Evolutionary conservation across 2,888 invertebrate genomes (phyloP).

Genomic region (Chelonus formosanus): DNA sequence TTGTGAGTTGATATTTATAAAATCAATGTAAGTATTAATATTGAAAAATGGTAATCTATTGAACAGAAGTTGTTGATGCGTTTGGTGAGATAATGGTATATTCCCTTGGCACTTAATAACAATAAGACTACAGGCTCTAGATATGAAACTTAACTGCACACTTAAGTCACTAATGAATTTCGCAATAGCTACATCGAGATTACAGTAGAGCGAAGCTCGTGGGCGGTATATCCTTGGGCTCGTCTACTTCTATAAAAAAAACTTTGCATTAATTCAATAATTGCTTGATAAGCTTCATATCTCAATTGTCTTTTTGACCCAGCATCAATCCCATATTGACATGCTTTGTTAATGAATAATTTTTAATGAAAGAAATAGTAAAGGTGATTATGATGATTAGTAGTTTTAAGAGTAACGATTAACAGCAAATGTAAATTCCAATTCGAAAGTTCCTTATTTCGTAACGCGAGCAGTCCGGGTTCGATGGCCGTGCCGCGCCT

Average conservation of each 20-base stretch:
- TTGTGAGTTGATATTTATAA: no score
- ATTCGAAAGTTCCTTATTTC: conserved; percentile 56
- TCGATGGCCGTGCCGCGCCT: conserved; percentile 51
- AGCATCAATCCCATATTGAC: no score
- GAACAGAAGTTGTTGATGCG: no score
- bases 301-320: no score
- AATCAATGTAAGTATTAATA: no score
- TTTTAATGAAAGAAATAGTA: no score
- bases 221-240: conserved; percentile 56
- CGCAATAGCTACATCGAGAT: conserved; percentile 31
- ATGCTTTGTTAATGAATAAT: neutral
- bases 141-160: neutral
- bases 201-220: conserved; percentile 38
- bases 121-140: conserved; percentile 29
- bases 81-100: conserved; percentile 24
- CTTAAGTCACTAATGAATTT: conserved; percentile 38
- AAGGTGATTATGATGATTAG: neutral
- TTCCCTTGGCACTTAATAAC: conserved; percentile 45
- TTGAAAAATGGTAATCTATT: no score
- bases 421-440: conserved; percentile 43
- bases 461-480: conserved; percentile 54
- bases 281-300: neutral
- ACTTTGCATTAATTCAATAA: neutral
- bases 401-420: conserved; percentile 27
- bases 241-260: conserved; percentile 33